These are phyloP conservation scores for Telmatochromis brichardi DNA, from an alignment of 2,113 vertebrate genomes.

Conservation along the genomic window DNA sequence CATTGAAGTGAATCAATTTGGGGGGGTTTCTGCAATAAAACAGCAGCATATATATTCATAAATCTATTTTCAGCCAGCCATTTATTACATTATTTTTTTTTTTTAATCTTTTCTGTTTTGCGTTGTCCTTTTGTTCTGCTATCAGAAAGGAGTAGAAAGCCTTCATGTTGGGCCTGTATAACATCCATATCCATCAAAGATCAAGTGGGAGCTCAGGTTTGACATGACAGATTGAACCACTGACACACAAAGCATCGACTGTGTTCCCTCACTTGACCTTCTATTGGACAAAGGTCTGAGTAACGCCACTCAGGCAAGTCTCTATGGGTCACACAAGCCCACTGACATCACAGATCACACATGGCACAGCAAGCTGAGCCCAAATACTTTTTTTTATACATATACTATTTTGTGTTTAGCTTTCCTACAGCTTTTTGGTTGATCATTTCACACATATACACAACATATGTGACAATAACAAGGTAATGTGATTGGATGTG, in stretches of 20 bases:
- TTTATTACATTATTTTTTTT: not conserved
- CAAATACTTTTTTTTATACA: not conserved
- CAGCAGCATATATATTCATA: not conserved
- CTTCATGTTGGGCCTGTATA: not conserved
- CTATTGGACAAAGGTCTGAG: constrained; percentile 5
- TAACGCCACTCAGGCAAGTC: constrained; percentile 15
- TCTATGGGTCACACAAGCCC: not conserved
- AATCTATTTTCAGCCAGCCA: not conserved
- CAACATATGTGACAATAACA: not conserved
- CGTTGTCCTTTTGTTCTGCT: not conserved
- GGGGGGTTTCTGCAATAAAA: not conserved
- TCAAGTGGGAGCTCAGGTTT: not conserved
- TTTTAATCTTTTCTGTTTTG: not conserved
- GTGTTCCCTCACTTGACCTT: constrained; percentile 47
- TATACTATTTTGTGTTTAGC: not conserved
- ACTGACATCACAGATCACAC: not conserved
- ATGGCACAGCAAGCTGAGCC: not conserved
- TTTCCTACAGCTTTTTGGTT: not conserved
- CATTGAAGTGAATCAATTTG: not conserved
- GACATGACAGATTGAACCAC: constrained; percentile 30
- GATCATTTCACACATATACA: not conserved
- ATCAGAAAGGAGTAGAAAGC: accelerated
- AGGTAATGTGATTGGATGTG: not conserved
- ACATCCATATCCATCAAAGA: constrained; percentile 5
- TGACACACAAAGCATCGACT: constrained; percentile 20